A percentile compares a stretch with the other conserved stretches of the same genome.
phyloP scores from a whole-genome alignment of 2,113 vertebrate species.

The Eclectus roratus region DNA sequence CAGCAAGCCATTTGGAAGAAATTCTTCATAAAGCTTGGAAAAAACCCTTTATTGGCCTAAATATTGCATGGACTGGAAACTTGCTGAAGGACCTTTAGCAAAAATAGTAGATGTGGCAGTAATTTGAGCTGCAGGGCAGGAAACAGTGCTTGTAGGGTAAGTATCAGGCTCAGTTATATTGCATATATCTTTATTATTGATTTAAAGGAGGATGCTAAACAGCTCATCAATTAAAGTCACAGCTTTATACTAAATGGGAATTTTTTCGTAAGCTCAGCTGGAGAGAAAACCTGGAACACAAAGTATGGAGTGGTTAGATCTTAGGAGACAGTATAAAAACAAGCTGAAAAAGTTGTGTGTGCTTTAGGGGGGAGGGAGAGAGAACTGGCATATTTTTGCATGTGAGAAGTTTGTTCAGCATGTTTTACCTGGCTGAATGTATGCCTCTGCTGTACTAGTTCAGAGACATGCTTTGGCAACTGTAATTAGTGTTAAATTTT shows the following conservation, averaged over 20 bases:
- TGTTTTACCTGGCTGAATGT: conserved; percentile 44
- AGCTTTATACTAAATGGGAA: background rate
- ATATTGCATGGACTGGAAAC: background rate
- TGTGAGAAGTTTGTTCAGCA: background rate
- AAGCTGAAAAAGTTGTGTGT: background rate
- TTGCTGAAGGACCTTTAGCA: background rate
- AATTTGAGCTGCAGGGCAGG: conserved; percentile 2
- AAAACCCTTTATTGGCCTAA: background rate
- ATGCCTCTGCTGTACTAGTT: background rate
- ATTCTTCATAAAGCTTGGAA: background rate
- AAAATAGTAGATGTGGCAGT: conserved; percentile 43
- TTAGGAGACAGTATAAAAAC: background rate
- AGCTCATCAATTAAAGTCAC: background rate
- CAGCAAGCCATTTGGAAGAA: conserved; percentile 17
- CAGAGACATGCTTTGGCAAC: conserved; percentile 5
- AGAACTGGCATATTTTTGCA: background rate
- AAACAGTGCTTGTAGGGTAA: background rate
- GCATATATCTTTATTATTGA: background rate
- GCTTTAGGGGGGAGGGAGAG: background rate
- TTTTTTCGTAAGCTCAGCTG: background rate
- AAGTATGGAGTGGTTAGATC: background rate
- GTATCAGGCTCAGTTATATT: background rate
- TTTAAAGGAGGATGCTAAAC: background rate
- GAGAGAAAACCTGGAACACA: background rate
- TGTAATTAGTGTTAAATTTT: conserved; percentile 5